These are phyloP conservation scores for Petrocephalus zakoni DNA, from an alignment of 2,113 vertebrate species.

Conservation along the genomic window DNA sequence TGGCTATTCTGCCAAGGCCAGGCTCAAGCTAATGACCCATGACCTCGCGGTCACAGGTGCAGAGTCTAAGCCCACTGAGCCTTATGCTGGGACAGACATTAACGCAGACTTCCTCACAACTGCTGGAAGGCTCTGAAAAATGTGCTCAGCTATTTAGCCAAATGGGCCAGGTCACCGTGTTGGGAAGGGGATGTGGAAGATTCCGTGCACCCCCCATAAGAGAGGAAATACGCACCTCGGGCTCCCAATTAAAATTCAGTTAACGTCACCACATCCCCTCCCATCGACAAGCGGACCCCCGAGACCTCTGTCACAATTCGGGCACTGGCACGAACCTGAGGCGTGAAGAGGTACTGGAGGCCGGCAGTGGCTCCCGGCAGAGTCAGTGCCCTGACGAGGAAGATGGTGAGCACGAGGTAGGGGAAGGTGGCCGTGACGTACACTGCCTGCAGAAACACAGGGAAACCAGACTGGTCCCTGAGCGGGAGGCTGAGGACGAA, in stretches of 20 bases:
- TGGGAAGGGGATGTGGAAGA: not conserved
- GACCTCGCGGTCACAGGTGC: too few relatives aligned
- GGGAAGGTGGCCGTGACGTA: constrained; percentile 83
- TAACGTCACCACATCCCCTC: not conserved
- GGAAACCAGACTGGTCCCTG: not conserved
- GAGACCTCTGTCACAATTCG: not conserved
- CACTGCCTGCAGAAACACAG: constrained; percentile 62
- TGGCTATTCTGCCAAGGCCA: too few relatives aligned
- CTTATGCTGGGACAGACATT: too few relatives aligned
- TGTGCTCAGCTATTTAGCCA: too few relatives aligned
- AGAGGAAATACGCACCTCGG: not conserved
- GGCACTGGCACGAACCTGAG: constrained; percentile 64
- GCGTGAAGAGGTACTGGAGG: constrained; percentile 78
- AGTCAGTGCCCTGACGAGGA: constrained; percentile 74
- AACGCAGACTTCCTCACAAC: too few relatives aligned
- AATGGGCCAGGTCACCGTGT: not conserved
- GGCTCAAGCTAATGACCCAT: too few relatives aligned
- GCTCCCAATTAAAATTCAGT: not conserved
- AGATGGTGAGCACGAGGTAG: constrained; percentile 80
- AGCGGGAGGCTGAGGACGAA: not conserved
- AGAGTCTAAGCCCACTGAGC: too few relatives aligned
- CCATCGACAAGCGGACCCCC: not conserved
- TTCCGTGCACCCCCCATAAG: not conserved
- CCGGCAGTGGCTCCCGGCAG: constrained; percentile 77
- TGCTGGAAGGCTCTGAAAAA: not conserved